Evolutionary conservation across 2,888 invertebrate genomes (phyloP).

Genomic region (Pammene aurita): DNA sequence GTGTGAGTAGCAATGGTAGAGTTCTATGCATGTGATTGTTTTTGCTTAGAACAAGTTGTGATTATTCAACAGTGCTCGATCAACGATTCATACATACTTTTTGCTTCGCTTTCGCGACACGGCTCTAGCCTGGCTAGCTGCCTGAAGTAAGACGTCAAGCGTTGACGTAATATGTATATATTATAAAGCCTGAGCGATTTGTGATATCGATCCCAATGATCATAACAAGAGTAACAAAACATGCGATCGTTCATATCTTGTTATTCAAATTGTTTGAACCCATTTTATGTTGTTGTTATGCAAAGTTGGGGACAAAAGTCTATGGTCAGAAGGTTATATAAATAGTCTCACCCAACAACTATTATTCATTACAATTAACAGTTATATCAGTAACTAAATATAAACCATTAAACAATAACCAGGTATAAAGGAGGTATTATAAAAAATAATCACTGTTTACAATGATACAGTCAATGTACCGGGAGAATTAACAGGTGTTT

Average conservation of each 20-base stretch:
- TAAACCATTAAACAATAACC: slow-evolving; percentile 6
- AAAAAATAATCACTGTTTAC: slow-evolving; percentile 10
- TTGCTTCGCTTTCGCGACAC: too few relatives aligned
- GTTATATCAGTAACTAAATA: slow-evolving; percentile 5
- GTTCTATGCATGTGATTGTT: too few relatives aligned
- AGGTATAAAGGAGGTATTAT: not conserved
- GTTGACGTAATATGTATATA: not conserved
- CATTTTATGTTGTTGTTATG: slow-evolving; percentile 5
- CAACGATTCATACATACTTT: too few relatives aligned
- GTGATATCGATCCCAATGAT: not conserved
- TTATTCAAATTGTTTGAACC: slow-evolving; percentile 5
- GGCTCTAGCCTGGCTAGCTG: too few relatives aligned
- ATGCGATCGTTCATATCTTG: slow-evolving; percentile 12
- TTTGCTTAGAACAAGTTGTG: too few relatives aligned
- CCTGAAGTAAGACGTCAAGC: not conserved
- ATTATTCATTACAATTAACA: slow-evolving; percentile 13
- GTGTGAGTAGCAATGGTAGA: too few relatives aligned
- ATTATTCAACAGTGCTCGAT: too few relatives aligned
- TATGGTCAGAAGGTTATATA: not conserved
- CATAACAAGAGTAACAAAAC: slow-evolving; percentile 10
- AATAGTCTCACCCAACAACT: slow-evolving; percentile 6
- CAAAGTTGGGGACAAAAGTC: not conserved
- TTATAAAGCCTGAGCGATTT: not conserved
- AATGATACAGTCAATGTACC: too few relatives aligned
- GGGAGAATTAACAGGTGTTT: not conserved